Evolutionary conservation across 1,140 invertebrate genomes (phyloP).

Genomic region (Dysdera silvatica): DNA sequence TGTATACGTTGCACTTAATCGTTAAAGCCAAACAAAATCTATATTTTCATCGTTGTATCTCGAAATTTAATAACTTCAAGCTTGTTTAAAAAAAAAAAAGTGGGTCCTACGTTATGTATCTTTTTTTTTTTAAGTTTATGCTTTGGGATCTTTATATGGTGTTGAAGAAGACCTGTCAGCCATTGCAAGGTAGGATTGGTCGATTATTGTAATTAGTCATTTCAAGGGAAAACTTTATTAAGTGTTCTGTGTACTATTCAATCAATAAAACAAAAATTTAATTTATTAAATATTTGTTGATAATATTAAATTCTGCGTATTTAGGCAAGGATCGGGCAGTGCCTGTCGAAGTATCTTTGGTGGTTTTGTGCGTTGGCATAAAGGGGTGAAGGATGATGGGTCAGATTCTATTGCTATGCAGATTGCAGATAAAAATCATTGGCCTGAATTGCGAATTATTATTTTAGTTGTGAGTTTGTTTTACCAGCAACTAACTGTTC

Average conservation of each 20-base stretch:
- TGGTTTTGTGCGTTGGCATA: conserved; percentile 87
- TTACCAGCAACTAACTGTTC: no score
- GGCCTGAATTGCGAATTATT: conserved; percentile 82
- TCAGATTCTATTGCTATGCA: conserved; percentile 69
- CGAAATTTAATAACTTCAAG: no score
- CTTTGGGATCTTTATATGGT: conserved; percentile 66
- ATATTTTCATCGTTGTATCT: no score
- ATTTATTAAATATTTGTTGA: background rate
- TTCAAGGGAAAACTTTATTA: background rate
- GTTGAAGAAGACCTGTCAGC: conserved; percentile 70
- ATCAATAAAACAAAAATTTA: background rate
- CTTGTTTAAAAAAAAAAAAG: no score
- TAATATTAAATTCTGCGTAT: background rate
- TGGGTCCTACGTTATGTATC: no score
- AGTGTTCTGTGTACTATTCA: no score
- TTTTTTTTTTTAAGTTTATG: conserved; percentile 45
- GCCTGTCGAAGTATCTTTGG: conserved; percentile 91
- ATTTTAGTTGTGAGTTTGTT: conserved; percentile 67
- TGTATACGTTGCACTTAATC: no score
- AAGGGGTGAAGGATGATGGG: conserved; percentile 59
- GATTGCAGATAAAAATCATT: conserved; percentile 64
- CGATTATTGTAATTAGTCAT: background rate
- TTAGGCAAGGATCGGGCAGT: conserved; percentile 72
- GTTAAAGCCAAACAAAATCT: no score
- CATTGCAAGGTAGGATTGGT: conserved; percentile 56